Evolutionary conservation across 2,888 invertebrate species (phyloP).

Genomic region (Rotaria macrura): DNA sequence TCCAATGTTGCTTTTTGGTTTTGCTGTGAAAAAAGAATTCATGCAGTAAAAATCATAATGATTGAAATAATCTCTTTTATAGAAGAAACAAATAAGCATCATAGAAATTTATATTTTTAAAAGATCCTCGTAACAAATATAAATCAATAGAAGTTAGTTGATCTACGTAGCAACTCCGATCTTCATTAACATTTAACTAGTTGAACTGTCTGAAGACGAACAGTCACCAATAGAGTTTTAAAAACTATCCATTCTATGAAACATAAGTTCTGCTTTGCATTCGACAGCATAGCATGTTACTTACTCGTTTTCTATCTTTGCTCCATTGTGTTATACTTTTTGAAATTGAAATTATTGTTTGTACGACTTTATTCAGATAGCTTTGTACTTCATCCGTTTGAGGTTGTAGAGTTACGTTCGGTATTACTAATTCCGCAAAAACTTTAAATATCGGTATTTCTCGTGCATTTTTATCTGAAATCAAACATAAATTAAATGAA

Average conservation of each 20-base stretch:
- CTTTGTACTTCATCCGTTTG: conserved; percentile 63
- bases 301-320: conserved; percentile 48
- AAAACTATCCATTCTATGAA: no score
- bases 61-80: no score
- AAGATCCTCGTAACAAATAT: no score
- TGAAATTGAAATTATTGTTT: conserved; percentile 63
- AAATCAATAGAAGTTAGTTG: no score
- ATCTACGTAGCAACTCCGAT: no score
- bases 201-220: no score
- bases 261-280: no score
- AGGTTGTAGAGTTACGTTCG: conserved; percentile 49
- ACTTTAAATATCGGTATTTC: conserved; percentile 57
- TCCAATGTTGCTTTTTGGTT: background rate
- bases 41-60: no score
- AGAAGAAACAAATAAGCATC: no score
- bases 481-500: background rate
- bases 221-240: no score
- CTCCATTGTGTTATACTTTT: conserved; percentile 70
- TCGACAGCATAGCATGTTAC: background rate
- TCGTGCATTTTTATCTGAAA: background rate
- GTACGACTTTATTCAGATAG: conserved; percentile 58
- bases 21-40: background rate
- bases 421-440: conserved; percentile 56
- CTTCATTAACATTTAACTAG: no score
- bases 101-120: no score